phyloP scores from a whole-genome alignment of 30 jellyfish, hydroid and myxozoan species.

The Cassiopea andromeda region DNA sequence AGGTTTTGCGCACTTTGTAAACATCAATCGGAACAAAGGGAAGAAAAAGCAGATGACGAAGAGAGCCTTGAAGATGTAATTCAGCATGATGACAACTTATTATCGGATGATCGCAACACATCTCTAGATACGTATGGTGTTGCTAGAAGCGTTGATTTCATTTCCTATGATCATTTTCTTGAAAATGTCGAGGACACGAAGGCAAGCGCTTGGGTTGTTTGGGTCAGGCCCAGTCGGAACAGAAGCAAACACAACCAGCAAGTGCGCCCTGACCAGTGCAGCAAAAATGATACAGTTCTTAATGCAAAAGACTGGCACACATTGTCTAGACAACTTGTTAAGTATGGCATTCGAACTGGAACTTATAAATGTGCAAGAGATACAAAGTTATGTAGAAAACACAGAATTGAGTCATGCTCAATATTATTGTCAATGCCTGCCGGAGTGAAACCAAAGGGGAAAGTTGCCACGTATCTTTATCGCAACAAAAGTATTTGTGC shows the following conservation, averaged over 20 bases:
- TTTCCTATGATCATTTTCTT: constrained; percentile 63
- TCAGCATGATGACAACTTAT: neutral
- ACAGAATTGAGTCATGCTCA: constrained; percentile 46
- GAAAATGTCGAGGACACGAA: constrained; percentile 96
- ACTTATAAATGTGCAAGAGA: constrained; percentile 74
- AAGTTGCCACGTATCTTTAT: constrained; percentile 72
- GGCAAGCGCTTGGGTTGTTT: constrained; percentile 93
- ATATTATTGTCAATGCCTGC: constrained; percentile 88
- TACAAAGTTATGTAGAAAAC: constrained; percentile 50
- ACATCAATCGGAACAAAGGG: constrained; percentile 1
- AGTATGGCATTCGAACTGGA: constrained; percentile 86
- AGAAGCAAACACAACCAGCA: constrained; percentile 29
- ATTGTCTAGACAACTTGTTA: constrained; percentile 36
- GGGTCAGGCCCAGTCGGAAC: constrained; percentile 59
- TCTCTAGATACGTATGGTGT: neutral
- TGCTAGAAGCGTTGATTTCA: constrained; percentile 49
- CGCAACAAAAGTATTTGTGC: constrained; percentile 42
- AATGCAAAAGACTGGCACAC: constrained; percentile 65
- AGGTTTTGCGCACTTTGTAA: neutral
- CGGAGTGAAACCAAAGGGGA: constrained; percentile 86
- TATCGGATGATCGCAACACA: neutral
- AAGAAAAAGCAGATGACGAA: neutral
- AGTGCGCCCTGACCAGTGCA: constrained; percentile 35
- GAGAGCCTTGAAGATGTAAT: constrained; percentile 3
- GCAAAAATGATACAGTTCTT: constrained; percentile 23